Percentiles rank a stretch among this genome's conserved stretches.
These are phyloP conservation scores for Solenopsis fugax DNA, from an alignment of 1,140 invertebrate genomes.

Conservation along the genomic window DNA sequence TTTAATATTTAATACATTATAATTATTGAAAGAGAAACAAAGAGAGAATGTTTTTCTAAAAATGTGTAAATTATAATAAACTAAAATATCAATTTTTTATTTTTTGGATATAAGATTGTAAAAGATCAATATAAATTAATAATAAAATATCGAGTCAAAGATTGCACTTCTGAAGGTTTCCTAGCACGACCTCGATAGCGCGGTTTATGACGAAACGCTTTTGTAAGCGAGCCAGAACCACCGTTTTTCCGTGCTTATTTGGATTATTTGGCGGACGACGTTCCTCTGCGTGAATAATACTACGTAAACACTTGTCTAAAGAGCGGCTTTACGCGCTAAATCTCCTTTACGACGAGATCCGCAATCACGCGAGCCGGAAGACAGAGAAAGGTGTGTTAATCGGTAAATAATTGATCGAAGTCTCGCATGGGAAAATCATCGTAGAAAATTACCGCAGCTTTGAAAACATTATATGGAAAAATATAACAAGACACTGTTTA, in stretches of 20 bases:
- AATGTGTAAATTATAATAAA: background rate
- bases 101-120: background rate
- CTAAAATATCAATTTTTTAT: background rate
- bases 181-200: conserved; percentile 1
- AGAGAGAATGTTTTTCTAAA: background rate
- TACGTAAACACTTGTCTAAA: conserved; percentile 51
- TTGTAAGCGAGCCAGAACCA: conserved; percentile 54
- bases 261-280: conserved; percentile 38
- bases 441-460: background rate
- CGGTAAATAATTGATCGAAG: conserved; percentile 12
- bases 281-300: conserved; percentile 43
- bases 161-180: conserved; percentile 3
- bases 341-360: background rate
- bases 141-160: background rate
- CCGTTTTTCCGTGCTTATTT: conserved; percentile 59
- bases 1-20: background rate
- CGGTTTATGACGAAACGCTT: conserved; percentile 32
- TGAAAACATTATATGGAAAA: background rate
- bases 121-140: background rate
- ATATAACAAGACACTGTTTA: background rate
- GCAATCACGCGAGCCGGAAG: conserved; percentile 39
- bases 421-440: background rate
- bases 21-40: background rate
- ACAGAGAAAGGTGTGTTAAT: conserved; percentile 28
- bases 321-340: background rate